These are phyloP conservation scores for Amphipyra berbera DNA, from an alignment of 2,888 invertebrate species.

Conservation along the genomic window DNA sequence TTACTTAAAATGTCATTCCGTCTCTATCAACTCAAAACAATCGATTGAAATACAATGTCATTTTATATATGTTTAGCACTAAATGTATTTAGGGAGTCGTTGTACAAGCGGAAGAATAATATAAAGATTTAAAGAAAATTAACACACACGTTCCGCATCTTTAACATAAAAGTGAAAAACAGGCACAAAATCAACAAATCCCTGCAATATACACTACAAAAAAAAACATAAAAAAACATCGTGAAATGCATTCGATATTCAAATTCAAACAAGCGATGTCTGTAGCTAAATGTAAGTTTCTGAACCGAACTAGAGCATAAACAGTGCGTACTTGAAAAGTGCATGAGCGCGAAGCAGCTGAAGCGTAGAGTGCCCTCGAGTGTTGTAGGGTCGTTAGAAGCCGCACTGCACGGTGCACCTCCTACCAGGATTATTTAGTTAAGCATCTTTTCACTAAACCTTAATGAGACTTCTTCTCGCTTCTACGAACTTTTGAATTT, in stretches of 20 bases:
- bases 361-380: conserved; percentile 75
- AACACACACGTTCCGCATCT: no score
- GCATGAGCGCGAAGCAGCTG: conserved; percentile 79
- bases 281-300: conserved; percentile 69
- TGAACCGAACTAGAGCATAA: conserved; percentile 81
- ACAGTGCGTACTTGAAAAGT: conserved; percentile 86
- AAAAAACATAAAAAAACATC: background rate
- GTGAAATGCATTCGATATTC: conserved; percentile 58
- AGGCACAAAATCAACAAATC: no score
- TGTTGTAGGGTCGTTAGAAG: conserved; percentile 77
- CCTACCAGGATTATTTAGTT: conserved; percentile 73
- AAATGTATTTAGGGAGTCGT: no score
- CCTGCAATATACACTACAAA: background rate
- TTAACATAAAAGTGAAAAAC: no score
- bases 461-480: conserved; percentile 65
- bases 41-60: no score
- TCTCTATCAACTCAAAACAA: no score
- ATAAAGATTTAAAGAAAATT: no score
- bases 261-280: conserved; percentile 67
- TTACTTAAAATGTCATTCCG: no score
- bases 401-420: conserved; percentile 65
- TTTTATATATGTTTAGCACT: no score
- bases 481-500: conserved; percentile 43
- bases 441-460: conserved; percentile 71
- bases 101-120: no score